Percentiles rank a stretch among this genome's conserved stretches.
Evolutionary conservation across 2,113 vertebrate genomes (phyloP).

Genomic region (human (Homo sapiens)): GRCh38 chr7:118769001-118769500

Average conservation of each 20-base stretch:
- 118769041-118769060: not conserved
- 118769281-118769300: not conserved
- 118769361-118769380: not conserved
- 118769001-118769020: not conserved
- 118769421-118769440: not conserved
- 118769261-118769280: not conserved
- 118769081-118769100: not conserved
- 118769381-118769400: not conserved
- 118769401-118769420: not conserved
- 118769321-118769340: constrained; percentile 9
- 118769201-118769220: not conserved
- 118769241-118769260: not conserved
- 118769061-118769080: not conserved
- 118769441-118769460: not conserved
- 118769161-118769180: not conserved
- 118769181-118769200: not conserved
- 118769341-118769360: not conserved
- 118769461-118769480: not conserved
- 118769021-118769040: not conserved
- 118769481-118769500: not conserved
- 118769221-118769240: not conserved
- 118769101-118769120: not conserved
- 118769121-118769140: not conserved
- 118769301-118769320: not conserved
- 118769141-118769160: not conserved